Base-by-base conservation (phyloP, 2,888 invertebrate species). In the Gasteruption jaculator region DNA sequence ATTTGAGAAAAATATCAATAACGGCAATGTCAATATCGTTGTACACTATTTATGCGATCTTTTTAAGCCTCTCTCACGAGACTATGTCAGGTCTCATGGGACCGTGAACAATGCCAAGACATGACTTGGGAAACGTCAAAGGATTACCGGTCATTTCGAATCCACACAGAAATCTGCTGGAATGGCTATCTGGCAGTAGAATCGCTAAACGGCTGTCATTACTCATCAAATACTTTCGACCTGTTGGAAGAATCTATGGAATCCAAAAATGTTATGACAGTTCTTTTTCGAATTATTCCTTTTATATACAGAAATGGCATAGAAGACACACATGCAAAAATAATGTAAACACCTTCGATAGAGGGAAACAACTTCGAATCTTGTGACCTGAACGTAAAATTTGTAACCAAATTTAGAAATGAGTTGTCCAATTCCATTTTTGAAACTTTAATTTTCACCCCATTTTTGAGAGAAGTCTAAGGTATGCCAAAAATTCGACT, bases 101-200 rank as follows among this genome's bases (percentile, higher is more conserved):
- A 55, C 43, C 22, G 21, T 47, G 50, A 48, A 60, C 61, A 60
- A 60, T 54, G 49, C 49, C 45, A 42, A 38, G 38, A 55, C 60
- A 62, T 64, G 63, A 64, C 61, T 63, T 41, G 53, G 42, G 44
- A 53, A 61, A 63, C 45, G 59, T 50, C 56, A 62, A 64, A 64
- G 61, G 61, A 63, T 65, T 62, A 62, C 38, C 39, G 48, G 45
- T 42, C 53, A 48, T 46, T 52, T 53, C 40, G 27, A 35, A 27
- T 22, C 36, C 29, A 35, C 16, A 42, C 35, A 44, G 43, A 44
- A 50, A 51, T 47, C 46, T 39, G 22, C 39, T 31, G 30, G 29
- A 32, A 38, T 14, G 31, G 16, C 36, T 43, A 40, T 53, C 45
- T 38, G 22, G 43, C 22, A 10, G 39, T 44, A 42, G 46, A 48